A percentile compares a stretch with the other conserved stretches of the same genome.
These are phyloP conservation scores for Myotis davidii DNA, from an alignment of 2,113 vertebrate genomes.

Conservation along the genomic window DNA sequence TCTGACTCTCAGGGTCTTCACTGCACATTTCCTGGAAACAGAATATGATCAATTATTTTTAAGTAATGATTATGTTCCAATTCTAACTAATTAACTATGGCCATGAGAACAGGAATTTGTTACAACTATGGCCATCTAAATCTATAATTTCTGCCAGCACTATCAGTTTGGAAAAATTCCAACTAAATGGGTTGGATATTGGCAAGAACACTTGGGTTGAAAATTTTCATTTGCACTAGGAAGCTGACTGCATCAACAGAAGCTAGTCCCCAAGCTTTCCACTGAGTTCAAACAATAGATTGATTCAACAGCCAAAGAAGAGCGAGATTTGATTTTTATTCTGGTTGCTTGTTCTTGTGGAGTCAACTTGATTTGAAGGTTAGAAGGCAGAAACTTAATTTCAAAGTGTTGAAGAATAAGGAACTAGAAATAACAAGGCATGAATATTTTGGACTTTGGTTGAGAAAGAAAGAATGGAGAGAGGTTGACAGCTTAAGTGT, in stretches of 20 bases:
- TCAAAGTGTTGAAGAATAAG: neutral
- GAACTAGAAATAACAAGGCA: neutral
- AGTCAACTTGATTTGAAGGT: neutral
- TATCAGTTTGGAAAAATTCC: neutral
- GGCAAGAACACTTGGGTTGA: neutral
- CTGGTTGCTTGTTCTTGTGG: neutral
- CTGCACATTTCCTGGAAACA: constrained; percentile 40
- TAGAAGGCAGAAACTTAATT: neutral
- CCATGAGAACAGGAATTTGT: neutral
- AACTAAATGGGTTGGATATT: neutral
- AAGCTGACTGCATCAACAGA: neutral
- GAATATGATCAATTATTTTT: constrained; percentile 3
- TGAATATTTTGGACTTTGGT: neutral
- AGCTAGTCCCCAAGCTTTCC: neutral
- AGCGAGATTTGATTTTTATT: neutral
- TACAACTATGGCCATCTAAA: neutral
- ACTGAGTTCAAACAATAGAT: neutral
- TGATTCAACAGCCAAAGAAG: neutral
- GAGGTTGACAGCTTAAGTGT: neutral
- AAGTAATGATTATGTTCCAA: neutral
- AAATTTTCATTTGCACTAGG: neutral
- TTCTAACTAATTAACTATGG: neutral
- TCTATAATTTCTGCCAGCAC: neutral
- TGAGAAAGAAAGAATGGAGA: neutral
- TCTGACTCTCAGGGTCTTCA: neutral